Conservation (phyloP, 2,113 vertebrate species). For the Plecotus auritus region DNA sequence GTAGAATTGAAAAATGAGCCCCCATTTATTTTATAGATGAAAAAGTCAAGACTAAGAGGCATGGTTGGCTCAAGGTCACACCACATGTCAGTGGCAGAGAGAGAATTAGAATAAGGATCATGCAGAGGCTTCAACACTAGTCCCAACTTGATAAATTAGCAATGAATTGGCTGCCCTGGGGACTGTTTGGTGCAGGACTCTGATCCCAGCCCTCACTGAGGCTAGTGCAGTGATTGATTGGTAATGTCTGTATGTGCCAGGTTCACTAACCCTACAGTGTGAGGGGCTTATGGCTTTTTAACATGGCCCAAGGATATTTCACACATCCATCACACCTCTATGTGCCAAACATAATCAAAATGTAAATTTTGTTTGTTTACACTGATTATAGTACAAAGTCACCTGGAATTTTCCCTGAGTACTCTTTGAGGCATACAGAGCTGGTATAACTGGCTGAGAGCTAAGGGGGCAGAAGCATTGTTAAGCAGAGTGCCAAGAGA, state of each 20-base stretch:
- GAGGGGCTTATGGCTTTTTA: not conserved
- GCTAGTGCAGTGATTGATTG: not conserved
- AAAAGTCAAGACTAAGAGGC: not conserved
- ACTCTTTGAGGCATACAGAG: not conserved
- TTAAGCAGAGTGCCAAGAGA: not conserved
- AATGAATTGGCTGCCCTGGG: not conserved
- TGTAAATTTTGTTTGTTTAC: not conserved
- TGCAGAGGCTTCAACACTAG: not conserved
- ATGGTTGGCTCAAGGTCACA: not conserved
- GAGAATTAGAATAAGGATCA: not conserved
- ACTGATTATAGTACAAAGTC: not conserved
- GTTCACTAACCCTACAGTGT: not conserved
- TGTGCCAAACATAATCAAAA: not conserved
- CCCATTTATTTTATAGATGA: not conserved
- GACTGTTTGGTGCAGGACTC: not conserved
- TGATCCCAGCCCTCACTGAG: not conserved
- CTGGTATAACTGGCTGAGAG: too few species aligned
- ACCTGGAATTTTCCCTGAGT: not conserved
- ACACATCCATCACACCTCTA: fast-evolving
- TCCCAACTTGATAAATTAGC: not conserved
- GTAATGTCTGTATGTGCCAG: not conserved
- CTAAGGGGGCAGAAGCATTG: not conserved
- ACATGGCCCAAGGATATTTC: too few species aligned
- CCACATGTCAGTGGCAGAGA: not conserved
- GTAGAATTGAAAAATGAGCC: not conserved